Percentiles rank a stretch among this genome's conserved stretches.
phyloP scores from a whole-genome alignment of 1,140 invertebrate genomes.

The Ditylenchus dipsaci region DNA sequence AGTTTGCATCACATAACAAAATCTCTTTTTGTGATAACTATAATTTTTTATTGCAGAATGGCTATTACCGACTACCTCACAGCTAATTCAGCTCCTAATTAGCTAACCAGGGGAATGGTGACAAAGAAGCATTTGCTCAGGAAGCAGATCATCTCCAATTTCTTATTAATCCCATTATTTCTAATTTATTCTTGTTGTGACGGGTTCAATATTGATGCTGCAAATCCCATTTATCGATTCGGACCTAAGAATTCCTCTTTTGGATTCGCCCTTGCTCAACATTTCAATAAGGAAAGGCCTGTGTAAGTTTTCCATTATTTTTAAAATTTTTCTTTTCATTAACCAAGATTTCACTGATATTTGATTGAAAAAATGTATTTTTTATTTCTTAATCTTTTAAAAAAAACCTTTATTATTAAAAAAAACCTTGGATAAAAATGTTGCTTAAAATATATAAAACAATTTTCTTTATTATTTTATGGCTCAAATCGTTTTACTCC shows the following conservation, averaged over 20 bases:
- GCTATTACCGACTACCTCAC: too few relatives aligned
- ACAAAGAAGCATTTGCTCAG: background rate
- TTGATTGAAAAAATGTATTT: constrained; percentile 2
- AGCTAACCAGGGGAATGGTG: too few relatives aligned
- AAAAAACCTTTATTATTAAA: constrained; percentile 10
- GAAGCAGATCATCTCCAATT: background rate
- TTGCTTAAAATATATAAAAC: too few relatives aligned
- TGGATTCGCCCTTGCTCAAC: constrained; percentile 81
- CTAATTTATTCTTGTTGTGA: background rate
- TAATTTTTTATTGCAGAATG: too few relatives aligned
- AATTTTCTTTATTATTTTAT: too few relatives aligned
- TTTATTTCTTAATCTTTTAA: constrained; percentile 8
- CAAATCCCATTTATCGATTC: constrained; percentile 75
- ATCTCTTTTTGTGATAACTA: too few relatives aligned
- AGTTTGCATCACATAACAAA: too few relatives aligned
- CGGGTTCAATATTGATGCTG: constrained; percentile 75
- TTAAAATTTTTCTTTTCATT: constrained; percentile 11
- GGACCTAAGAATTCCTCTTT: constrained; percentile 73
- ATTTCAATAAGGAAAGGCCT: constrained; percentile 58
- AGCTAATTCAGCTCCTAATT: too few relatives aligned
- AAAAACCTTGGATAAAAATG: too few relatives aligned
- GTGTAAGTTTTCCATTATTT: constrained; percentile 49
- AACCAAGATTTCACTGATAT: constrained; percentile 5
- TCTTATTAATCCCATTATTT: constrained; percentile 6
- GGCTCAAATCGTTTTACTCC: too few relatives aligned